Percentiles rank a stretch among this genome's conserved stretches.
These are phyloP conservation scores for Lepidurus packardi DNA, from an alignment of 1,140 invertebrate genomes.

Conservation along the genomic window DNA sequence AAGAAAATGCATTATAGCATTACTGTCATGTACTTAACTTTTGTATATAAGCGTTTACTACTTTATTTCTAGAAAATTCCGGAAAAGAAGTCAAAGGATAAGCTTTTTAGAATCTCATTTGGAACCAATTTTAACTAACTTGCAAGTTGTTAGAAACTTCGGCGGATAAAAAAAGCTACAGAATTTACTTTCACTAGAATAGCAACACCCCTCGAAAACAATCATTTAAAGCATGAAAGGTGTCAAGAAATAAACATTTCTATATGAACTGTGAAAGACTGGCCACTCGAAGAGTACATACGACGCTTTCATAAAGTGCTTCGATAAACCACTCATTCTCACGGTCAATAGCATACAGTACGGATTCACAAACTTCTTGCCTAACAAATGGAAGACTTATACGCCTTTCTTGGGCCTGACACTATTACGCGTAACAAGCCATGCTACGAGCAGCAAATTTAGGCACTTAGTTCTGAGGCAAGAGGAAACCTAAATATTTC, in stretches of 20 bases:
- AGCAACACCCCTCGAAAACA: too few relatives aligned
- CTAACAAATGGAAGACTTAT: slow-evolving; percentile 15
- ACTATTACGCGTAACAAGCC: neutral
- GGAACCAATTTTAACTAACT: too few relatives aligned
- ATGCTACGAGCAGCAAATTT: neutral
- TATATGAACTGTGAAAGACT: slow-evolving; percentile 4
- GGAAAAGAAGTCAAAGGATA: too few relatives aligned
- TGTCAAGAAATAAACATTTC: neutral
- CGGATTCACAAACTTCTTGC: neutral
- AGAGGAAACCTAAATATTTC: neutral
- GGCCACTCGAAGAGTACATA: neutral
- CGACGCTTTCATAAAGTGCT: neutral
- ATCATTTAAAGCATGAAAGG: too few relatives aligned
- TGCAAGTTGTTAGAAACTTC: too few relatives aligned
- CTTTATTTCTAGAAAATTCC: too few relatives aligned
- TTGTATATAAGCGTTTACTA: too few relatives aligned
- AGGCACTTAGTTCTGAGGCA: slow-evolving; percentile 14
- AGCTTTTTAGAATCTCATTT: too few relatives aligned
- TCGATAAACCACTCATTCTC: neutral
- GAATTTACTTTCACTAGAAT: too few relatives aligned
- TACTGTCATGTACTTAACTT: too few relatives aligned
- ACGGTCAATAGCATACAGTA: neutral
- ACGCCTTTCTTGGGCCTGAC: neutral
- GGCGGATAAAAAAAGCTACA: too few relatives aligned
- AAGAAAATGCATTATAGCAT: too few relatives aligned